Base-by-base conservation (phyloP, 2,113 vertebrate species). In the Acinonyx jubatus region DNA sequence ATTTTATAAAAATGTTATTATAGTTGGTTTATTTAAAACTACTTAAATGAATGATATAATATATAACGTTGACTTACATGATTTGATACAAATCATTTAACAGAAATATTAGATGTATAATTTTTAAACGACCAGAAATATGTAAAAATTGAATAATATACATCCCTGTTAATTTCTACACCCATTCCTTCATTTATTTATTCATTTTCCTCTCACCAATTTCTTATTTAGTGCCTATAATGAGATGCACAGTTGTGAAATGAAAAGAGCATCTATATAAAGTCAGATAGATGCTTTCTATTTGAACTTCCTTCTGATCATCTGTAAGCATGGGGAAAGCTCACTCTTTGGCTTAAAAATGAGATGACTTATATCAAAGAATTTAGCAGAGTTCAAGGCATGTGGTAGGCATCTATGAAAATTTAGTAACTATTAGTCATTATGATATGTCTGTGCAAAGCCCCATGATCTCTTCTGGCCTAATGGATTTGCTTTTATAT, bases 51-150 rank as follows among this genome's bases (percentile, higher is more conserved):
- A 87, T 90, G 23, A 9, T 71, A 33, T 55, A 78, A 61, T 7
- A 76, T 23, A 48, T 31, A 36, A 80, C 85, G 5, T 63, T 80
- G 15, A 65, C 41, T 63, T 38, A n/a, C n/a, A n/a, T 81, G 38
- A 82, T 33, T 89, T 55, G 21, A 74, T 33, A 55, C 3, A 65
- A 78, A 71, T 57, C 36, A 76, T 96, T 41, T 78, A 82, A 94
- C 9, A 69, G 38, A 27, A 86, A 25, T 66, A 16, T 86, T 55
- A 71, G 66, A 31, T 2, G 45, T 45, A 13, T 13, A 69, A 25
- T 71, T 91, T 76, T 86, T 86, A 94, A 65, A 89, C 25, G 65
- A 5, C 9, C n/a, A 96, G 23, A 90, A 83, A 78, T n/a, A 65
- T 25, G 3, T 23, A 89, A 65, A 89, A 78, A 27, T 38, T 68